Base-by-base conservation (phyloP, 1,140 invertebrate species). In the Homalodisca vitripennis region DNA sequence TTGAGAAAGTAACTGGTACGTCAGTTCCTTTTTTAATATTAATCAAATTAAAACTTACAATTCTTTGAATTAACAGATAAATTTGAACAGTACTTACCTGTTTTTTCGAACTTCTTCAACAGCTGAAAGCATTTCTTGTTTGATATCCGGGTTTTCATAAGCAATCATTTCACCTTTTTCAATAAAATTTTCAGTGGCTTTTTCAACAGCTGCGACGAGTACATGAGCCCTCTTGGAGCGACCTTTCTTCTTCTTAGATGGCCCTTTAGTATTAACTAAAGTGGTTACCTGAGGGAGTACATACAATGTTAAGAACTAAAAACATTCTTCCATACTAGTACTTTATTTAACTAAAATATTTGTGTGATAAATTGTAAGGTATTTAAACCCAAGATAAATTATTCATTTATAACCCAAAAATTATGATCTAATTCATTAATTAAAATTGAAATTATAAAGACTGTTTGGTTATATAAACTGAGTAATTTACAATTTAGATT, bases 211-310 rank as follows among this genome's bases (percentile, higher is more conserved):
- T 46, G 94, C 95, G 34, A 98, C 95, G 2, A 99, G 81, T 17
- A 97, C 94, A 81, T 95, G 95, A 2, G 96, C 96, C 51, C 96
- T 87, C 82, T 98, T 99, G 0, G 96, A 98, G 78, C 96, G 91
- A 14, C 97, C 90, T 84, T 98, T 98, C 81, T 98, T 98, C 81
- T 98, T 98, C 75, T 95, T 95, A 53, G 93, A 94, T 6, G 95
- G 94, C 1, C 95, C 95, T 84, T 98, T 98, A 73, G 95, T 97
- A 79, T 97, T 98, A 0, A 98, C 96, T 46, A 99, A 84, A 0
- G 97, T 98, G 2, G 97, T 98, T 1, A 90, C 88, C 87, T 89
- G 67, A 14, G 70, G 63, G 22, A 71, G 46, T n/a, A 51, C 41
- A 55, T 55, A n/a, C 10, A 12, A 12, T 46, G n/a, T 46, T 12